Percentiles rank a stretch among this genome's conserved stretches.
These are phyloP conservation scores for Trypoxylon attenuatum DNA, from an alignment of 2,888 invertebrate species.

Conservation along the genomic window DNA sequence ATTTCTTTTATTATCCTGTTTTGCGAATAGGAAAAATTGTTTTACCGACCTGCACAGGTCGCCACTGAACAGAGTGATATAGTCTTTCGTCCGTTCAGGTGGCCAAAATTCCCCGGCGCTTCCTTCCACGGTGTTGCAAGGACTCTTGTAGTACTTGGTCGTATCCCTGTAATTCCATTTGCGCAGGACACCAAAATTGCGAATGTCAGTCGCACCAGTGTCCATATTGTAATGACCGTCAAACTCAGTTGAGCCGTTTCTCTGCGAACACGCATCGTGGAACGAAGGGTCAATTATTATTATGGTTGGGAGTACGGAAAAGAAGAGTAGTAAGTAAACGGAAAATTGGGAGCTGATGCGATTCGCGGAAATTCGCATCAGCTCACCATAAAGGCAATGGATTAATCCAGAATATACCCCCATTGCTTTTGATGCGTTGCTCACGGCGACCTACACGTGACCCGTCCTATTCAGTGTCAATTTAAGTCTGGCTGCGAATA, in stretches of 20 bases:
- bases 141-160: slow-evolving; percentile 76
- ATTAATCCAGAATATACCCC: slow-evolving; percentile 61
- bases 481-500: slow-evolving; percentile 54
- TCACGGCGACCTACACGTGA: slow-evolving; percentile 58
- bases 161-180: slow-evolving; percentile 83
- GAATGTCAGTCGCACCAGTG: slow-evolving; percentile 80
- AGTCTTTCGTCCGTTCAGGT: slow-evolving; percentile 78
- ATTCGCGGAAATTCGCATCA: not conserved
- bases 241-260: slow-evolving; percentile 84
- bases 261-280: slow-evolving; percentile 75
- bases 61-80: slow-evolving; percentile 81
- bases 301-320: not conserved
- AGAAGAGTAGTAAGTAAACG: not conserved
- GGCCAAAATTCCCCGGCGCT: slow-evolving; percentile 89
- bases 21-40: no score
- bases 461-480: slow-evolving; percentile 62
- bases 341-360: not conserved
- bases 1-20: not conserved
- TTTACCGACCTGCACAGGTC: slow-evolving; percentile 84
- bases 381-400: slow-evolving; percentile 35
- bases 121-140: slow-evolving; percentile 81
- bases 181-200: slow-evolving; percentile 81
- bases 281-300: not conserved
- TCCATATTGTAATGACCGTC: slow-evolving; percentile 87
- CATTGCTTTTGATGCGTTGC: slow-evolving; percentile 62